Base-by-base conservation (phyloP, 30 jellyfish, hydroid and myxozoan genomes). In the Aurelia sp. region DNA sequence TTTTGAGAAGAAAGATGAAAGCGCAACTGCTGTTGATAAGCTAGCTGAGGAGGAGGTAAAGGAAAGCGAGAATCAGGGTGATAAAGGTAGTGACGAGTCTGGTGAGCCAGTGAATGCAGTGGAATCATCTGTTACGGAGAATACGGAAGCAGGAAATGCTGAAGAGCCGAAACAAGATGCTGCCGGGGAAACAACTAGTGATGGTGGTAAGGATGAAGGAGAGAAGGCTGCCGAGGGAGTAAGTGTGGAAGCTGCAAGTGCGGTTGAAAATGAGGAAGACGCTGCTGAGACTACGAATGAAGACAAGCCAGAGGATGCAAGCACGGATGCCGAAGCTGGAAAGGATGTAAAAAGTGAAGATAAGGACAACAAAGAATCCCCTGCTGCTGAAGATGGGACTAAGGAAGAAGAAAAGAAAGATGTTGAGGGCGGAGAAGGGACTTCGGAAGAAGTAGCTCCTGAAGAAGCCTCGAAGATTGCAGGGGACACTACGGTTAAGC, bases 341-440 rank as follows among this genome's bases (percentile, higher is more conserved):
- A 44, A 44, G 15, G 55, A 44, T 44, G 55, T 44, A 13, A 16
- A 44, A 7, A 44, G 55, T 44, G 55, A 10, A 6, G 15, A 44
- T 13, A 44, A 23, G 13, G 71, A 61, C 13, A 20, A 20, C 15
- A 13, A 61, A 61, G 27, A 6, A 61, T 20, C 12, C 4, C 30
- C 71, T 61, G 77, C 22, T 30, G 41, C 48, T 66, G 77, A 66
- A 6, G 77, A 66, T 66, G 40, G 40, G 77, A 35, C 77, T 44
- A 44, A 44, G 55, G 55, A 79, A 15, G 86, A 35, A 35, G 62
- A 30, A 75, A 47, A 53, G 62, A 75, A 48, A 16, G 62, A 17
- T 11, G 65, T 74, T 7, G 81, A 20, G 21, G 68, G 64, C 40
- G 71, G 21, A 13, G 81, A 44, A n/a, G 41, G 23, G 60, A 17